Base-by-base conservation (phyloP, 2,888 invertebrate genomes). In the Bugula neritina region DNA sequence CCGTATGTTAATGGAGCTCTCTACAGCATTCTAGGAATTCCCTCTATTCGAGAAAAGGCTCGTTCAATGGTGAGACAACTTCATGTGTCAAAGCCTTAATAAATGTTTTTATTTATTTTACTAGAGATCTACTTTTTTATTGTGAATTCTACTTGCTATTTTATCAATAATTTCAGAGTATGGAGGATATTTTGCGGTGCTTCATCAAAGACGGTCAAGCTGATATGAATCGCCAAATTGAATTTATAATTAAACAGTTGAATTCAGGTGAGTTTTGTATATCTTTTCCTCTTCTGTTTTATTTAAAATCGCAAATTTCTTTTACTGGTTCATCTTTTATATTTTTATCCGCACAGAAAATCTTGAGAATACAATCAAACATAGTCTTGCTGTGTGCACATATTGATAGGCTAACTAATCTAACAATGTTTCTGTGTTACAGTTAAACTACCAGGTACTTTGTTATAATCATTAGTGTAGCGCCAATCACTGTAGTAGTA, bases 1-100 rank as follows among this genome's bases (percentile, higher is more conserved):
- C 86, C 87, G 0, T 87, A 87, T 79, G 86, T 88, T 1, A 86
- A 87, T 76, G 87, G 87, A 43, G 85, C 86, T 21, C 78, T 88
- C 72, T 87, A 87, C 80, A 87, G 86, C 76, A 83, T 87, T 10
- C 79, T 88, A 71, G 84, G 85, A 25, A 84, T 86, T 73, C 85
- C 85, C 1, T 79, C 82, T 10, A 84, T 87, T 35, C 80, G 86
- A 72, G 82, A 84, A 70, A 85, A 85, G 72, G 87, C 87, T 5
- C 83, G 83, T 71, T 82, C 84, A 43, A 84, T 86, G 84, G 83
- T 83, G 69, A 76, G 79, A 34, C 17, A 43, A 43, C 43, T 43
- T n/a, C n/a, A n/a, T n/a, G n/a, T n/a, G n/a, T n/a, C n/a, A n/a
- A n/a, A n/a, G n/a, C n/a, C n/a, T n/a, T n/a, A n/a, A n/a, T n/a